phyloP scores from a whole-genome alignment of 2,113 vertebrate genomes.

The Hyaena hyaena region DNA sequence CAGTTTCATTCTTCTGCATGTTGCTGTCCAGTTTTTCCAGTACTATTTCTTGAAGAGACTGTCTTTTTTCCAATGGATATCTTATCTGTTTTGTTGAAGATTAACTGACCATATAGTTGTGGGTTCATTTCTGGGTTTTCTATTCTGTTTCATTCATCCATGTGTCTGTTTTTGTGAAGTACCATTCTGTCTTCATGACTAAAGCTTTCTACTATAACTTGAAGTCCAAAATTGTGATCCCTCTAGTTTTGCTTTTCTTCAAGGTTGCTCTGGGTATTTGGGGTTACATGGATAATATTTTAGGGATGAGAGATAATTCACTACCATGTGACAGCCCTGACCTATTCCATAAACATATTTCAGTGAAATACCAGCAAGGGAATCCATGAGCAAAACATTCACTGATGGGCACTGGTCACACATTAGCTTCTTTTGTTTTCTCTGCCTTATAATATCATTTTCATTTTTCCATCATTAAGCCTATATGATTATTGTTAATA shows the following conservation, averaged over 20 bases:
- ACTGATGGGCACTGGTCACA: not conserved
- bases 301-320: not conserved
- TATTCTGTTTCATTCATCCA: not conserved
- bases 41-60: not conserved
- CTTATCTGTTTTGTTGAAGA: not conserved
- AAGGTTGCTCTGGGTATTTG: not conserved
- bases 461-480: conserved; percentile 28
- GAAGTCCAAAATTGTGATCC: not conserved
- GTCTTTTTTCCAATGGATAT: not conserved
- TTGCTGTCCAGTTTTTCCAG: not conserved
- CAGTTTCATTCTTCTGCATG: not conserved
- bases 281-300: not conserved
- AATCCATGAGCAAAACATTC: not conserved
- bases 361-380: not conserved
- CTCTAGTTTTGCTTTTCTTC: not conserved
- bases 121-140: not conserved
- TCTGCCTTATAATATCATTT: not conserved
- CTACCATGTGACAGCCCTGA: not conserved
- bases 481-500: conserved; percentile 36
- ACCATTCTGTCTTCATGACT: not conserved
- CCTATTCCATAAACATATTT: not conserved
- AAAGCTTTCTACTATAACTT: not conserved
- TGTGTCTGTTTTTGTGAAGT: not conserved
- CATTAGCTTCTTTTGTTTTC: conserved; percentile 3
- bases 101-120: not conserved